phyloP scores from a whole-genome alignment of 1,140 invertebrate species.

The Micrasema longulum region DNA sequence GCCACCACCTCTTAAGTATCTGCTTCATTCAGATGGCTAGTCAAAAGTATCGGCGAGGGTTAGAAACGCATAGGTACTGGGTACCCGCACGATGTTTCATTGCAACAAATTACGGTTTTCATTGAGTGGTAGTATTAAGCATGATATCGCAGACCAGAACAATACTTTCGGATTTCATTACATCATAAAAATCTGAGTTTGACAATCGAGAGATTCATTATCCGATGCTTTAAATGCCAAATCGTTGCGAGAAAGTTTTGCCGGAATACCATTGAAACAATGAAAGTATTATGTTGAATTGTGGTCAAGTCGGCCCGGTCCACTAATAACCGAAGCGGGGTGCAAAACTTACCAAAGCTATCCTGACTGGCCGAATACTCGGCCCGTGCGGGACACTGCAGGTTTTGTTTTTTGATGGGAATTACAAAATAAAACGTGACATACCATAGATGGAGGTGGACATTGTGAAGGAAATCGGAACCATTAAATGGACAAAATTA shows the following conservation, averaged over 20 bases:
- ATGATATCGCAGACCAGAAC: not conserved
- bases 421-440: constrained; percentile 46
- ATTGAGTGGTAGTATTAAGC: too few relatives aligned
- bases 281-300: constrained; percentile 48
- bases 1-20: too few relatives aligned
- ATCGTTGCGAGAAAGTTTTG: constrained; percentile 43
- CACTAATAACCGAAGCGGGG: too few relatives aligned
- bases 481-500: constrained; percentile 15
- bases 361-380: too few relatives aligned
- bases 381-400: constrained; percentile 6
- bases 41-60: too few relatives aligned
- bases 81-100: too few relatives aligned
- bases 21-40: too few relatives aligned
- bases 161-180: constrained; percentile 9
- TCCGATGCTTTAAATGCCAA: constrained; percentile 41
- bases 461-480: constrained; percentile 33
- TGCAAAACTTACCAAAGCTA: constrained; percentile 9
- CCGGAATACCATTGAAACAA: constrained; percentile 40
- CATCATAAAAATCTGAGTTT: constrained; percentile 15
- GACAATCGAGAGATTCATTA: constrained; percentile 42
- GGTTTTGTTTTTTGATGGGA: constrained; percentile 19
- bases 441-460: constrained; percentile 28
- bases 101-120: too few relatives aligned
- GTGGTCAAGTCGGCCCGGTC: constrained; percentile 16
- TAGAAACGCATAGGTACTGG: too few relatives aligned